Base-by-base conservation (phyloP, 2,888 invertebrate species). In the Agrotis exclamationis region DNA sequence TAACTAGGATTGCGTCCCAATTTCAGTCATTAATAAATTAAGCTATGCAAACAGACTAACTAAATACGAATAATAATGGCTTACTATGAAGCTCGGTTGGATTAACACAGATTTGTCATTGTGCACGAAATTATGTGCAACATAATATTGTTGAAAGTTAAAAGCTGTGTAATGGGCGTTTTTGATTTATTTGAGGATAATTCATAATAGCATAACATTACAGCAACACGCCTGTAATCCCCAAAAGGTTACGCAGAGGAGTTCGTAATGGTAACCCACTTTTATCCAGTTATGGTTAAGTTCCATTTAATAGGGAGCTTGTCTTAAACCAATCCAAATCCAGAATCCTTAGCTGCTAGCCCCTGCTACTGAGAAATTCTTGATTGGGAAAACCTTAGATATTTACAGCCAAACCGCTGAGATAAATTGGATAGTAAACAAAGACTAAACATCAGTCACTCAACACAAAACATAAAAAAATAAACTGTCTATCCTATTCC, bases 1-100 rank as follows among this genome's bases (percentile, higher is more conserved):
- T 54, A 57, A 62, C 79, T 67, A 5, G 22, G 28, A 45, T 54
- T 51, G 28, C 56, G 63, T 57, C 54, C 81, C 64, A 73, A 77
- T 79, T 72, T 62, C 64, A 48, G 57, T 22, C 50, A 59, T 79
- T 73, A 77, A 68, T 79, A 77, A 68, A 77, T 81, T 58, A 65
- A 77, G 77, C 77, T 48, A 20, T 53, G 33, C 64, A 58, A 76
- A 79, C 78, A 59, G 67, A 63, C 63, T 60, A 59, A 70, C 65
- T 67, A 50, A 64, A 80, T 65, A 59, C 58, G 28, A 74, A 79
- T 74, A 79, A 47, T 70, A 63, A 70, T 80, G 24, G 48, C 66
- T 47, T 56, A 63, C 58, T 62, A 50, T 28, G 39, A 9, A 11
- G 51, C 33, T 58, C 24, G 44, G 50, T 57, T 50, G 33, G 47